Evolutionary conservation across 2,888 invertebrate genomes (phyloP).

Genomic region (Hymenopus coronatus): DNA sequence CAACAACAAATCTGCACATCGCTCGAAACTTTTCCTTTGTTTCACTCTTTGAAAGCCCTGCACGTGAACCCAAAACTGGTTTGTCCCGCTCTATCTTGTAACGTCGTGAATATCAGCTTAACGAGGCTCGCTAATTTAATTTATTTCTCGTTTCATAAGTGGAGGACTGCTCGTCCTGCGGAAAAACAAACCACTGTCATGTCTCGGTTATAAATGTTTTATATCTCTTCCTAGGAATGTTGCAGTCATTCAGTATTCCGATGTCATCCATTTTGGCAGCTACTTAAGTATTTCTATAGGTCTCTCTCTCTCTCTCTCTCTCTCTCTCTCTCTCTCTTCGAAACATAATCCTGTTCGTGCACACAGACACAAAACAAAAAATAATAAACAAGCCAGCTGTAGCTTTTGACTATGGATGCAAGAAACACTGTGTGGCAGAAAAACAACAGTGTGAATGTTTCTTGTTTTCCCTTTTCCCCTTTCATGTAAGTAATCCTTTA

Average conservation of each 20-base stretch:
- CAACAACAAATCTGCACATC: neutral
- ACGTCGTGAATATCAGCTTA: neutral
- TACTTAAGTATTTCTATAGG: neutral
- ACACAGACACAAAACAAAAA: too few relatives aligned
- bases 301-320: neutral
- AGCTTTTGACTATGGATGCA: too few relatives aligned
- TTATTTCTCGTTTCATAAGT: neutral
- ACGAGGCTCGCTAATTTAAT: neutral
- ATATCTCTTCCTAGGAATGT: neutral
- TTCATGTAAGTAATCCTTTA: neutral
- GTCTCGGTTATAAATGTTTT: neutral
- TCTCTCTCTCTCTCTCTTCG: neutral
- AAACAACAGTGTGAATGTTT: neutral
- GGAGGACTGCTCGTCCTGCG: neutral
- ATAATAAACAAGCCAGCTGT: neutral
- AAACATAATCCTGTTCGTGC: neutral
- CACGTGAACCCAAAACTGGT: neutral
- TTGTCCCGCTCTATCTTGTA: neutral
- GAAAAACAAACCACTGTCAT: neutral
- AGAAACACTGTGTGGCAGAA: neutral
- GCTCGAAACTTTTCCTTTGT: neutral
- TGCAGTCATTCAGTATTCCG: neutral
- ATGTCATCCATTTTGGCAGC: neutral
- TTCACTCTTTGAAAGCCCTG: neutral
- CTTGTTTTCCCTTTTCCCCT: neutral